phyloP scores from a whole-genome alignment of 2,113 vertebrate species.

The Lophius piscatorius region DNA sequence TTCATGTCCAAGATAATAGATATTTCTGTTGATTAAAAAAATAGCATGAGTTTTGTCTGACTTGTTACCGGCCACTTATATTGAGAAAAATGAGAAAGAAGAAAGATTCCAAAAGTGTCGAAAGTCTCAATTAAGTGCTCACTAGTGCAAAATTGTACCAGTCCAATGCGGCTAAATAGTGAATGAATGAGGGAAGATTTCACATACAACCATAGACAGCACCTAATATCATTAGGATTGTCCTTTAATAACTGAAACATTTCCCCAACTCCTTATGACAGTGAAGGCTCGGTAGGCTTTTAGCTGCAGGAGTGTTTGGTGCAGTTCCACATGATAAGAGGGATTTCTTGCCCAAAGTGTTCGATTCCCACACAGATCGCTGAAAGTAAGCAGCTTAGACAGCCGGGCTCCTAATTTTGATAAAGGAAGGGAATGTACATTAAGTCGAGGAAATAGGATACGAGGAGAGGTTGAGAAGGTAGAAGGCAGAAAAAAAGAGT shows the following conservation, averaged over 20 bases:
- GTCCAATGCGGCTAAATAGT: too few species aligned
- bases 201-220: not conserved
- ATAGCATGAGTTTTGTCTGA: not conserved
- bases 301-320: constrained; percentile 39
- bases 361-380: constrained; percentile 43
- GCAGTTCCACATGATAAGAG: constrained; percentile 46
- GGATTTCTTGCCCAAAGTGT: constrained; percentile 32
- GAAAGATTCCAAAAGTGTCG: too few species aligned
- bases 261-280: too few species aligned
- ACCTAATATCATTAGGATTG: not conserved
- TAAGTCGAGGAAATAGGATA: constrained; percentile 55
- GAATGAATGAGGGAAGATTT: too few species aligned
- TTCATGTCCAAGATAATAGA: not conserved
- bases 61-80: too few species aligned
- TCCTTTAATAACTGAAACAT: constrained; percentile 11
- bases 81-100: too few species aligned
- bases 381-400: constrained; percentile 47
- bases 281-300: constrained; percentile 32
- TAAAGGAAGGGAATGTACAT: constrained; percentile 51
- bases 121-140: too few species aligned
- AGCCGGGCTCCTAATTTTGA: constrained; percentile 26
- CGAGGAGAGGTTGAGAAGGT: constrained; percentile 47
- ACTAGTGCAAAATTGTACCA: too few species aligned
- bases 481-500: constrained; percentile 28
- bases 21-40: not conserved